A percentile compares a stretch with the other conserved stretches of the same genome.
These are phyloP conservation scores for Drosophila guanche DNA, from an alignment of 1,140 invertebrate genomes.

Conservation along the genomic window DNA sequence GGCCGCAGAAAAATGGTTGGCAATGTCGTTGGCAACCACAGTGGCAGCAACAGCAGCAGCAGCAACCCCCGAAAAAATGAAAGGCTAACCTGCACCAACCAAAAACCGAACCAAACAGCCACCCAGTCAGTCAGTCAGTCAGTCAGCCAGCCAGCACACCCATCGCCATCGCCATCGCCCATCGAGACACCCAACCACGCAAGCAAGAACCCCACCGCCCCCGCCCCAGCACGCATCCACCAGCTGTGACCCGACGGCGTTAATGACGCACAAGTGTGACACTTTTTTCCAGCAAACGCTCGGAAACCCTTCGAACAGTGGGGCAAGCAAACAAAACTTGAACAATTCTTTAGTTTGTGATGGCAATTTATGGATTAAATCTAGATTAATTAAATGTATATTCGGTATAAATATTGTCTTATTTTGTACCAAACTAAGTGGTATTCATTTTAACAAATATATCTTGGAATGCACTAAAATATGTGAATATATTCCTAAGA, in stretches of 20 bases:
- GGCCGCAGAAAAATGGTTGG: conserved; percentile 79
- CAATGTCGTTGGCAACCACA: conserved; percentile 78
- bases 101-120: conserved; percentile 32
- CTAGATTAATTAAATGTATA: neutral
- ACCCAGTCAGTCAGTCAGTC: conserved; percentile 1
- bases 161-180: conserved; percentile 2
- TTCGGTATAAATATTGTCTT: no score
- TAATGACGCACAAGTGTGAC: conserved; percentile 82
- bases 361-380: no score
- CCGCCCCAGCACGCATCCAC: conserved; percentile 58
- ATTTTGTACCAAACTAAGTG: no score
- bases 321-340: neutral
- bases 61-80: conserved; percentile 33
- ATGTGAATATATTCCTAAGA: no score
- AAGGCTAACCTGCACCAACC: conserved; percentile 27
- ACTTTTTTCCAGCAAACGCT: conserved; percentile 48
- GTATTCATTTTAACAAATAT: no score
- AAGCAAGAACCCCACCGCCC: no score
- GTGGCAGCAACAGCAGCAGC: conserved; percentile 57
- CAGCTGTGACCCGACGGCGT: conserved; percentile 79
- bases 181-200: conserved; percentile 9
- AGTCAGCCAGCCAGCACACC: conserved; percentile 1
- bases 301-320: conserved; percentile 19
- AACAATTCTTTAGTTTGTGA: no score
- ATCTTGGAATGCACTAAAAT: no score